phyloP scores from a whole-genome alignment of 1,140 invertebrate species.

The Chrysomallon squamiferum region DNA sequence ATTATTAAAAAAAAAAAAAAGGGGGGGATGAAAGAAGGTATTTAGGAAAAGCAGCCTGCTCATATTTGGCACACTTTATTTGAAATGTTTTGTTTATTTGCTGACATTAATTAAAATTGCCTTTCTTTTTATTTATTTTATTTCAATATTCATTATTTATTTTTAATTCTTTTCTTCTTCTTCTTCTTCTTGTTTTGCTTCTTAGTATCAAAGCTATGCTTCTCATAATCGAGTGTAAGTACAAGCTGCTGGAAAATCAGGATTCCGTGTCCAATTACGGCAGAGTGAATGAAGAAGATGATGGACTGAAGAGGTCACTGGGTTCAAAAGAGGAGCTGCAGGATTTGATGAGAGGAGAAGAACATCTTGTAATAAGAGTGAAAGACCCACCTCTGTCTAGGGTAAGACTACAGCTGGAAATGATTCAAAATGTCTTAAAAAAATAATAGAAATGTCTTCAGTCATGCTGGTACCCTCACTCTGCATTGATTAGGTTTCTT shows the following conservation, averaged over 20 bases:
- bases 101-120: too few species aligned
- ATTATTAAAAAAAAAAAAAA: too few species aligned
- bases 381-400: conserved; percentile 14
- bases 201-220: conserved; percentile 64
- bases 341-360: conserved; percentile 21
- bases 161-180: too few species aligned
- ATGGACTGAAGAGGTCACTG: neutral
- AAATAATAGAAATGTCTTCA: neutral
- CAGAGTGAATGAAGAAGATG: conserved; percentile 12
- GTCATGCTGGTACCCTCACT: neutral
- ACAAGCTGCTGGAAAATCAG: conserved; percentile 45
- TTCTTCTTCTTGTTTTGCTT: conserved; percentile 20
- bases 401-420: neutral
- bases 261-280: conserved; percentile 17
- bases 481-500: neutral
- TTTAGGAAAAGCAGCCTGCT: too few species aligned
- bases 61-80: too few species aligned
- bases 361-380: conserved; percentile 20
- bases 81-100: too few species aligned
- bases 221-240: conserved; percentile 64
- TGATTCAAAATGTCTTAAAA: neutral
- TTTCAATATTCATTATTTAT: too few species aligned
- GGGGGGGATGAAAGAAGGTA: too few species aligned
- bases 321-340: conserved; percentile 9
- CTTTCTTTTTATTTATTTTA: too few species aligned